These are phyloP conservation scores for Laticauda colubrina DNA, from an alignment of 2,113 vertebrate species.

Conservation along the genomic window DNA sequence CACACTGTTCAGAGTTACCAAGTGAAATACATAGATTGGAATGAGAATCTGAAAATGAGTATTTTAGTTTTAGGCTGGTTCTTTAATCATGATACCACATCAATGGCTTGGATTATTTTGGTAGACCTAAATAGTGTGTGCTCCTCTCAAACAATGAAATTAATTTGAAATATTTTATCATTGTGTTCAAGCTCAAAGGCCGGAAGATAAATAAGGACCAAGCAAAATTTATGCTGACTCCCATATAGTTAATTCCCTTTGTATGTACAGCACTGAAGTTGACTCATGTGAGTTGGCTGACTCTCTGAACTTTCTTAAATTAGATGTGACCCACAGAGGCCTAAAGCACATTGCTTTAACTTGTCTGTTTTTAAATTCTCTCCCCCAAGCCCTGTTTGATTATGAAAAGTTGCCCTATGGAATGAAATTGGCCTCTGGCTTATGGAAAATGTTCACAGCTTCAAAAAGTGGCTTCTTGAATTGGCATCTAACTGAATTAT, in stretches of 20 bases:
- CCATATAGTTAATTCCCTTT: slow-evolving; percentile 21
- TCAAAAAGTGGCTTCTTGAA: slow-evolving; percentile 24
- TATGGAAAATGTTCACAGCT: background rate
- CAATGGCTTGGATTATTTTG: background rate
- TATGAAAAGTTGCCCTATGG: background rate
- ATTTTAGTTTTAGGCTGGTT: background rate
- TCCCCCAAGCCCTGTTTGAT: background rate
- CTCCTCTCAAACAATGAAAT: background rate
- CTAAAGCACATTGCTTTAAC: background rate
- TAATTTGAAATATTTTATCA: slow-evolving; percentile 19
- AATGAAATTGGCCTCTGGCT: background rate
- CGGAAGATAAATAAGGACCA: slow-evolving; percentile 3
- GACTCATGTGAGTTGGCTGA: background rate
- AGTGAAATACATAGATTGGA: background rate
- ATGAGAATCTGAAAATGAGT: background rate
- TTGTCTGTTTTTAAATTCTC: background rate
- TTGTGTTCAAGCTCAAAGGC: slow-evolving; percentile 23
- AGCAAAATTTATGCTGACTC: slow-evolving; percentile 13
- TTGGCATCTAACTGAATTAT: slow-evolving; percentile 31
- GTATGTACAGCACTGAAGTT: slow-evolving; percentile 11
- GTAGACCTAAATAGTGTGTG: slow-evolving; percentile 11
- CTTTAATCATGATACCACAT: background rate
- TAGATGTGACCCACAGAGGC: slow-evolving; percentile 1
- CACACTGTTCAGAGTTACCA: background rate
- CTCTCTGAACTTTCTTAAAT: slow-evolving; percentile 24